phyloP scores from a whole-genome alignment of 1,140 invertebrate genomes.

The Lordiphosa clarofinis region DNA sequence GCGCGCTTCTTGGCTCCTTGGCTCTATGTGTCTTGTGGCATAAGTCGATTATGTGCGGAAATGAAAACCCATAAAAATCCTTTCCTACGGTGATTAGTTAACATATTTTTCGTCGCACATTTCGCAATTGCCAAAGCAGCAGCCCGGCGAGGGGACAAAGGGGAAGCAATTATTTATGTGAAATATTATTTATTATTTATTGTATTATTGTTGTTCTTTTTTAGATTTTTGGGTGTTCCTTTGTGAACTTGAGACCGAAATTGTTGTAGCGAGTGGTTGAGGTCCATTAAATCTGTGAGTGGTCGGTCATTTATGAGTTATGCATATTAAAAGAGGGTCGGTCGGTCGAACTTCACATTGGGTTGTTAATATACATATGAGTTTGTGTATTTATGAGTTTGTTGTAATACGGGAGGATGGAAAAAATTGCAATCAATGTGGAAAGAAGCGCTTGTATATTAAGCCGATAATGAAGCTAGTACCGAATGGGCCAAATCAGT shows the following conservation, averaged over 20 bases:
- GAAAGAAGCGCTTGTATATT: too few relatives aligned
- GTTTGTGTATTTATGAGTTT: slow-evolving; percentile 8
- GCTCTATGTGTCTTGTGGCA: slow-evolving; percentile 31
- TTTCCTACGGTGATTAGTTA: slow-evolving; percentile 79
- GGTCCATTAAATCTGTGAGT: slow-evolving; percentile 60
- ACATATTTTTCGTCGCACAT: slow-evolving; percentile 66
- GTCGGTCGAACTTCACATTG: slow-evolving; percentile 12
- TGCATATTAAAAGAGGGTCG: slow-evolving; percentile 58
- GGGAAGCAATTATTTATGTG: slow-evolving; percentile 79
- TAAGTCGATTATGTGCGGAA: slow-evolving; percentile 75
- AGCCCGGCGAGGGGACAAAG: slow-evolving; percentile 3
- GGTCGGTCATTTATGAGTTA: slow-evolving; percentile 51
- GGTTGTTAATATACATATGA: slow-evolving; percentile 19
- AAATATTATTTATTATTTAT: slow-evolving; percentile 79
- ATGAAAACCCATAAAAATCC: slow-evolving; percentile 80
- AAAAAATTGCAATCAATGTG: neutral
- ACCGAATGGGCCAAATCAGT: too few relatives aligned
- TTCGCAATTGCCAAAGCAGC: slow-evolving; percentile 11
- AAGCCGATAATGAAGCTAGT: too few relatives aligned
- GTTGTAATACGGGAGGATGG: neutral
- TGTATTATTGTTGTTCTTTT: slow-evolving; percentile 38
- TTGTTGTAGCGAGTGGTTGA: slow-evolving; percentile 43
- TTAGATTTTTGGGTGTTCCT: slow-evolving; percentile 21
- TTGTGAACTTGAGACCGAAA: slow-evolving; percentile 24
- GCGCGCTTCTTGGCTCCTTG: slow-evolving; percentile 27